Conservation (phyloP, 2,797 vertebrate species). For the Sebastes taczanowskii region DNA sequence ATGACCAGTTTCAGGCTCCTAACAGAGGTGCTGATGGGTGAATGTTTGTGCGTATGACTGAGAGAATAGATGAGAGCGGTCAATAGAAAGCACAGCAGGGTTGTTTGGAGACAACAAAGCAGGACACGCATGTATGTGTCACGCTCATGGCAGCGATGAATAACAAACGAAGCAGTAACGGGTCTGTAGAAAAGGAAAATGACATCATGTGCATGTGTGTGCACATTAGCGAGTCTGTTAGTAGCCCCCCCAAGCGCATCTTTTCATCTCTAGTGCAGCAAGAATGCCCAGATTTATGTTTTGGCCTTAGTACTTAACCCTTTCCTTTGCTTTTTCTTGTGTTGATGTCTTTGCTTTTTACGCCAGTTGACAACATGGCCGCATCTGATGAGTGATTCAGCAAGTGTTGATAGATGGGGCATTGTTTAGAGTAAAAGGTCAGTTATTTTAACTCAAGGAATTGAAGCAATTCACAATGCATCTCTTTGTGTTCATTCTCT, state of each 20-base stretch:
- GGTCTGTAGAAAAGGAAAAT: constrained; percentile 4
- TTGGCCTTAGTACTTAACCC: constrained; percentile 22
- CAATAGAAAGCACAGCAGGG: constrained; percentile 54
- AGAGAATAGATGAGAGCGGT: constrained; percentile 30
- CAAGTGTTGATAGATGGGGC: constrained; percentile 42
- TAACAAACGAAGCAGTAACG: constrained; percentile 30
- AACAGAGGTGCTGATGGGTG: constrained; percentile 46
- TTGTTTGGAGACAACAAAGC: constrained; percentile 50
- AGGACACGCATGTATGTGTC: constrained; percentile 35
- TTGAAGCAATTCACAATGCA: constrained; percentile 39
- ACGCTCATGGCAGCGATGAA: constrained; percentile 11
- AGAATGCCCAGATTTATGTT: constrained; percentile 15
- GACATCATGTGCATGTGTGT: background rate
- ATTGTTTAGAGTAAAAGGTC: constrained; percentile 60
- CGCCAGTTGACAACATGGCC: constrained; percentile 1
- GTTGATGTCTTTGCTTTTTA: constrained; percentile 23
- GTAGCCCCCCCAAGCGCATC: constrained; percentile 12
- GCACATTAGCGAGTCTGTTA: background rate
- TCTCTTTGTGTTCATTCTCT: constrained; percentile 45
- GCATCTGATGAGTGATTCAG: constrained; percentile 39
- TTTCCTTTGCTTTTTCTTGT: constrained; percentile 4
- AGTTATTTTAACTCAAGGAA: constrained; percentile 57
- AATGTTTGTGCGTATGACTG: constrained; percentile 30
- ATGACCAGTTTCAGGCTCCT: constrained; percentile 29
- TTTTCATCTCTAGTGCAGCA: constrained; percentile 43